Base-by-base conservation (phyloP, 30 jellyfish, hydroid and myxozoan species). In the Clytia hemisphaerica region DNA sequence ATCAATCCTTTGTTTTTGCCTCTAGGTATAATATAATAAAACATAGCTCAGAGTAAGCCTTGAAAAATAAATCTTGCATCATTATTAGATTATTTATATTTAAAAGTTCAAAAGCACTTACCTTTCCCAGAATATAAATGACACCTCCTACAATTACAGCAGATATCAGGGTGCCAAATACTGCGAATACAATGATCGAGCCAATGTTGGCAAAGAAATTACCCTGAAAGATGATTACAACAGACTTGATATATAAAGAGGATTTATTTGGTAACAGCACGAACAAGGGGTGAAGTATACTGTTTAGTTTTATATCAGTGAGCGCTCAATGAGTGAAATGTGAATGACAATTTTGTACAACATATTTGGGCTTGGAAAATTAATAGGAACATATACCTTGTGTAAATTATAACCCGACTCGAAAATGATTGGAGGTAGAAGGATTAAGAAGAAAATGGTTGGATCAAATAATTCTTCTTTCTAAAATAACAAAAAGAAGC, bases 131-230 rank as follows among this genome's bases (percentile, higher is more conserved):
- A 16, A 88, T 44, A 51, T 78, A 88, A 1, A 88, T 68, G 30
- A 93, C 97, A 42, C 94, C 92, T 40, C 97, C 97, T 68, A 88
- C 94, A 9, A 80, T 75, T 7, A 88, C 58, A 12, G 97, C 97
- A 18, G 97, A 88, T 49, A 88, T 78, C 3, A 80, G 54, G 27
- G 97, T 88, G 18, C 97, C 97, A 75, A 88, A 88, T 48, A 88
- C 70, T 6, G 97, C 97, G 74, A 79, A 88, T 18, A 88, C 94
- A 32, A 86, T 50, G 57, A 88, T 88, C 4, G 97, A 88, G 21
- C 97, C 97, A 67, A 88, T 75, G 65, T 88, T 88, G 12, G 97
- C 97, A 79, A 88, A 88, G 82, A 88, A 88, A 58, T 88, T 88
- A 1, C 97, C 97, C 94, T 84, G 47, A 27, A 29, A 59, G 14